Base-by-base conservation (phyloP, 23 tunicate genomes). In the Aplidium turbinatum region DNA sequence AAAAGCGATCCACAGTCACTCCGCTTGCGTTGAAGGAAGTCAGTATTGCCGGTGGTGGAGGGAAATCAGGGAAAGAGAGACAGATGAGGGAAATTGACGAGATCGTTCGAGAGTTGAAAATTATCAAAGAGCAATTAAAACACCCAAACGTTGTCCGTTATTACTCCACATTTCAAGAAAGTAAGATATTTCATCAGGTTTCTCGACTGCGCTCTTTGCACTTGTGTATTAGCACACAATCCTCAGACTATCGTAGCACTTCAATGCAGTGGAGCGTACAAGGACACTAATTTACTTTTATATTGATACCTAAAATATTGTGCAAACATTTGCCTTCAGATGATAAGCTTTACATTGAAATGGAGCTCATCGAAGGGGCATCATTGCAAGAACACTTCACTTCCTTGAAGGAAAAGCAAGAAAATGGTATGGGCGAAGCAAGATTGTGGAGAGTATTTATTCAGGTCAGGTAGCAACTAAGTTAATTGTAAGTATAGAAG, bases 331-430 rank as follows among this genome's bases (percentile, higher is more conserved):
- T 52, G 4, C 31, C 31, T 47, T 0, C 63, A 85, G 91, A 84
- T 54, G 97, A 91, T 65, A 91, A 84, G 58, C 63, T 91, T 57
- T 91, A 91, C 78, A 91, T 91, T 50, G 97, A 91, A 67, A 91
- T 91, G 97, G 91, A 91, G 58, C 68, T 91, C 46, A 91, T 91
- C 11, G 97, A 91, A 68, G 97, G 97, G 45, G 97, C 97, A 5
- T 84, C 97, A 1, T 61, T 94, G 39, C 95, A 94, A 56, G 99
- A 94, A 61, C 95, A 87, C 33, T 94, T 86, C 74, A 82, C 81
- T 22, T 82, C 93, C 4, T 50, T 94, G 58, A 78, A 78, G 54
- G 99, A 94, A 62, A 94, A 86, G 79, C 65, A 82, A 63, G 83
- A 91, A 79, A 67, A 46, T 4, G 97, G 97, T 13, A 91, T 91